Base-by-base conservation (phyloP, 1,140 invertebrate genomes). In the Hydropsyche tenuis region DNA sequence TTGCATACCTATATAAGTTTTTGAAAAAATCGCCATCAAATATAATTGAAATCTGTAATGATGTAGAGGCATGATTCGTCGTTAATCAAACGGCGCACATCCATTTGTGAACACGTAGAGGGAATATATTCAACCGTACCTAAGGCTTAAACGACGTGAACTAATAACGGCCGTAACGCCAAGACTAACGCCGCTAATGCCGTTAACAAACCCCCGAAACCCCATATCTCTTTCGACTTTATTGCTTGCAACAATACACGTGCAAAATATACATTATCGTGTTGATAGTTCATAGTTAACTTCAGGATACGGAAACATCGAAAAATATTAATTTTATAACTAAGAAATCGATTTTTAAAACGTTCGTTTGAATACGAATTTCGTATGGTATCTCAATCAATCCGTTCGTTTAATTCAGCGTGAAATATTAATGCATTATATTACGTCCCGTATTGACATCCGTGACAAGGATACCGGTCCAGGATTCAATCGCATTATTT, bases 151-250 rank as follows among this genome's bases (percentile, higher is more conserved):
- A 43, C 63, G 30, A n/a, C 30, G 63, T 45, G 18, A 66, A 66
- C 63, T 66, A 66, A 66, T 66, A 66, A 66, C 63, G 23, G 56
- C 63, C 42, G 30, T 66, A 18, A 43, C 63, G 63, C 30, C 30
- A 66, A 45, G 30, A 37, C 30, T 66, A 66, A 66, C 30, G 25
- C 63, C 42, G 42, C 63, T 66, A 66, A 66, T 66, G 63, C 48
- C 48, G 63, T 66, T 45, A 45, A 43, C 63, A 45, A 37, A 37
- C 25, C 63, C 63, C 30, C 63, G 16, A 6, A 63, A 27, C 23
- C 60, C 12, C 27, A 63, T 63, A 27, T 63, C 60, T 63, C 60
- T 63, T 30, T 63, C 60, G 14, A 63, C 16, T 25, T 63, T 63
- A 63, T 22, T 30, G 25, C 60, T 14, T 63, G 60, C 27, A 63